phyloP scores from a whole-genome alignment of 2,888 invertebrate species.

The Diarsia dahlii region DNA sequence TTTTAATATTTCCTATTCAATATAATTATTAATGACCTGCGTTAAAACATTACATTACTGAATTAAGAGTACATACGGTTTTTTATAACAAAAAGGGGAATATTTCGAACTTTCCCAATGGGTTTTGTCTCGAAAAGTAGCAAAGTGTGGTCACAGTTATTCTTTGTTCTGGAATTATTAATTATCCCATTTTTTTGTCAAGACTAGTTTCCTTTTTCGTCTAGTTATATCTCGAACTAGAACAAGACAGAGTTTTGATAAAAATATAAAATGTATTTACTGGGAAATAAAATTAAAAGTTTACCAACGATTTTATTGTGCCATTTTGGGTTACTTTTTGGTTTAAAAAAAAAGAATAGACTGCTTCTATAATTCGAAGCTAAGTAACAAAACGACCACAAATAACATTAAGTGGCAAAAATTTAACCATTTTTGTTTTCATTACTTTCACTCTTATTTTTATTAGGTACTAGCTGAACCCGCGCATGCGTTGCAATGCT shows the following conservation, averaged over 20 bases:
- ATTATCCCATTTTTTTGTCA: slow-evolving; percentile 32
- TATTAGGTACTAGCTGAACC: too few relatives aligned
- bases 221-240: slow-evolving; percentile 10
- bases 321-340: neutral
- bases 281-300: slow-evolving; percentile 7
- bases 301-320: slow-evolving; percentile 4
- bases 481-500: too few relatives aligned
- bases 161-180: slow-evolving; percentile 36
- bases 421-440: too few relatives aligned
- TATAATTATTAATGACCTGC: neutral
- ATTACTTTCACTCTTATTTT: too few relatives aligned
- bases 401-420: neutral
- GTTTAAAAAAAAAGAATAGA: neutral
- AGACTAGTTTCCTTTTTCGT: slow-evolving; percentile 41
- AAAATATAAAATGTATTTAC: neutral
- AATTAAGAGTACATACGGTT: neutral
- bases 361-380: too few relatives aligned
- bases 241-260: slow-evolving; percentile 17
- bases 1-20: slow-evolving; percentile 9
- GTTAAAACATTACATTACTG: too few relatives aligned
- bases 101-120: slow-evolving; percentile 6
- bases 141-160: slow-evolving; percentile 18
- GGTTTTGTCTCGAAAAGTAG: slow-evolving; percentile 22
- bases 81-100: too few relatives aligned
- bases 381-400: neutral